phyloP scores from a whole-genome alignment of 2,888 invertebrate genomes.

The Lutraria lutraria region DNA sequence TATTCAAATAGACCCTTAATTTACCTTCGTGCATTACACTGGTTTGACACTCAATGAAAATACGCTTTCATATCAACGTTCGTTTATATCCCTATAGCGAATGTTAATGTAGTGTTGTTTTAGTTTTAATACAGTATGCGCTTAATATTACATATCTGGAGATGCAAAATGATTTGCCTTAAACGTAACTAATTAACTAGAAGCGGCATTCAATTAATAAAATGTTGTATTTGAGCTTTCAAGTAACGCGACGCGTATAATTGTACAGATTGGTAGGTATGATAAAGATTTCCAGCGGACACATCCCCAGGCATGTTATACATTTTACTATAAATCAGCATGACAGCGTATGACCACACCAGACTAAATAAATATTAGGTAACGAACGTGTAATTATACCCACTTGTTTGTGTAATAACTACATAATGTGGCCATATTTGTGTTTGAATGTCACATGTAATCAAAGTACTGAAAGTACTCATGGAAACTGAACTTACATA shows the following conservation, averaged over 20 bases:
- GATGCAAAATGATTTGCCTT: background rate
- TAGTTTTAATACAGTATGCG: background rate
- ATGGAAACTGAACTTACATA: too few species aligned
- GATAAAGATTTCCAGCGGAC: background rate
- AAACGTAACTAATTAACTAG: conserved; percentile 21
- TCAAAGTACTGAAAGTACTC: too few species aligned
- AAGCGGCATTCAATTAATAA: conserved; percentile 16
- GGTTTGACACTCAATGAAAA: background rate
- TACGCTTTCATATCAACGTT: background rate
- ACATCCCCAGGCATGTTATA: background rate
- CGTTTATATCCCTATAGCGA: background rate
- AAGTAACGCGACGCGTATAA: conserved; percentile 4
- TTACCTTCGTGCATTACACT: background rate
- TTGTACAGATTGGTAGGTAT: background rate
- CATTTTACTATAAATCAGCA: background rate
- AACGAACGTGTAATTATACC: background rate
- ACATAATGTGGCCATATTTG: background rate
- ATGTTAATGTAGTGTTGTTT: background rate
- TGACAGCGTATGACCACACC: conserved; percentile 23
- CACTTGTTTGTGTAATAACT: background rate
- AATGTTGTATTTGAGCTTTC: background rate
- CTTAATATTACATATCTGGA: background rate
- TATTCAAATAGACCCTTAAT: background rate
- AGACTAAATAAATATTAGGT: background rate
- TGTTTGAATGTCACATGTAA: background rate